Base-by-base conservation (phyloP, 2,888 invertebrate species). In the Xiphydria camelus region DNA sequence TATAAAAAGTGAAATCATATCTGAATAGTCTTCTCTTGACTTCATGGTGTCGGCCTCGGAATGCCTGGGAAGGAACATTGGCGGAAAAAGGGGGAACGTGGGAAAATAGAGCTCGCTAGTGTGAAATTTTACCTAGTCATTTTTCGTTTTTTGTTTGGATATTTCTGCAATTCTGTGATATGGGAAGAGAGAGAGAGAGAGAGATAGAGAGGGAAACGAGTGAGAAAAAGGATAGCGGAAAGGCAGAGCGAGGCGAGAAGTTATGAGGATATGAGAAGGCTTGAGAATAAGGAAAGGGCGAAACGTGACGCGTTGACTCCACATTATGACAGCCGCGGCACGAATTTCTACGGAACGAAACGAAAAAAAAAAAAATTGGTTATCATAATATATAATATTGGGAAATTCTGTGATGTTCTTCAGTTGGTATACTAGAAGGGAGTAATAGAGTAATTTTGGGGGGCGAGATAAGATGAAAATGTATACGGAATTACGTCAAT, bases 371-470 rank as follows among this genome's bases (percentile, higher is more conserved):
- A 38, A 45, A 60, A 62, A 70, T 74, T 68, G 67, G 64, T 63
- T 68, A 66, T 64, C 62, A 57, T 57, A 35, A 20, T 38, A 38
- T 41, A 48, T 58, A 58, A 64, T 68, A 66, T 65, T 65, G 65
- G 66, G 60, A 73, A 74, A 70, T 73, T 74, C 75, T 75, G 75
- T 75, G 75, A 75, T 75, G 74, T 73, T 64, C 65, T 75, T 73
- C 66, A 66, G 65, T 73, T 72, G 65, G 61, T 63, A 64, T 66
- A 66, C 61, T 67, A 64, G 52, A 58, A 29, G 47, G 55, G 55
- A 50, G 49, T 53, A 57, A 55, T 60, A 61, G 53, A 58, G 56
- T 41, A 62, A 64, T 65, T 59, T 63, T 65, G 60, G 51, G 45
- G 23, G 10, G 17, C 17, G 4, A 37, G 6, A 25, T 9, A 4